These are phyloP conservation scores for Propithecus perrieri DNA, from an alignment of 2,797 vertebrate genomes.

Conservation along the genomic window DNA sequence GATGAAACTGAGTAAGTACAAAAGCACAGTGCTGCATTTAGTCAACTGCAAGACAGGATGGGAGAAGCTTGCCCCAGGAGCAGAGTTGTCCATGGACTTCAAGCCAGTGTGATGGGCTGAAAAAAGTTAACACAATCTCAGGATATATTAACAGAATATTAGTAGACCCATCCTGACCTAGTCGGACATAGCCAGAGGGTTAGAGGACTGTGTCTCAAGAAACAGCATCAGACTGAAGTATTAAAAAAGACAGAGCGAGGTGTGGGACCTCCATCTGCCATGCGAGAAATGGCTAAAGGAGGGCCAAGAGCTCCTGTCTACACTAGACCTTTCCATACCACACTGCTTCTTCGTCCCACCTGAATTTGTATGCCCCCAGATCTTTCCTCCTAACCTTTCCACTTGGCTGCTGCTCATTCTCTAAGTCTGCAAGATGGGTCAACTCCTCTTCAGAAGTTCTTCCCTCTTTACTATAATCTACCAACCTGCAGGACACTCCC, in stretches of 20 bases:
- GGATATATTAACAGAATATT: not conserved
- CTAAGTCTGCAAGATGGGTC: not conserved
- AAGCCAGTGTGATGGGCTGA: not conserved
- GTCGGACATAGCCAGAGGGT: not conserved
- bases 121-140: not conserved
- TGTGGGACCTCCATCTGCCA: not conserved
- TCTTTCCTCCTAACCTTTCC: not conserved
- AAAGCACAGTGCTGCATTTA: not conserved
- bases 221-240: not conserved
- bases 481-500: not conserved
- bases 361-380: not conserved
- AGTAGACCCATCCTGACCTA: not conserved
- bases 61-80: not conserved
- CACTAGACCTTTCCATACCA: not conserved
- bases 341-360: not conserved
- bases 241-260: not conserved
- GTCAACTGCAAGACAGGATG: not conserved
- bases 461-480: not conserved
- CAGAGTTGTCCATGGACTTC: not conserved
- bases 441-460: not conserved
- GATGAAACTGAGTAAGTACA: not conserved
- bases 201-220: not conserved
- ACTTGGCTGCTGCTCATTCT: not conserved
- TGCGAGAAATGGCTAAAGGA: not conserved
- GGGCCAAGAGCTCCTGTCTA: not conserved